These are phyloP conservation scores for Meandrina meandrites DNA, from an alignment of 92 coral and sea anemone species.

Conservation along the genomic window DNA sequence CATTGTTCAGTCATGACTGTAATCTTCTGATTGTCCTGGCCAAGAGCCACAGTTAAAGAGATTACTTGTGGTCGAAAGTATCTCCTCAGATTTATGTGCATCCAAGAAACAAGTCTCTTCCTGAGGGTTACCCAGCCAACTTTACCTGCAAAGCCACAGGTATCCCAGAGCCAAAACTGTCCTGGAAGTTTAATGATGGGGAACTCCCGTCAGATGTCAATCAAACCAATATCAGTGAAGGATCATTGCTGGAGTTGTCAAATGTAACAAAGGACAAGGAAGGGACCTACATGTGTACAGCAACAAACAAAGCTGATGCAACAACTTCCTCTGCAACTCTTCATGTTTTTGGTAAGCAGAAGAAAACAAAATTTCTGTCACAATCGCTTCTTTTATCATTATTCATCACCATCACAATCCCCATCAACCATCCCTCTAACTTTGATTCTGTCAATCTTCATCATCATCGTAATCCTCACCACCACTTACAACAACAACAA, in stretches of 20 bases:
- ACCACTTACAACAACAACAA: no score
- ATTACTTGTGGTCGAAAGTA: background rate
- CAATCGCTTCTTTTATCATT: no score
- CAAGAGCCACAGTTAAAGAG: background rate
- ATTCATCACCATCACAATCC: no score
- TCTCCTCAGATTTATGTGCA: background rate
- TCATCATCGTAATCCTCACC: no score
- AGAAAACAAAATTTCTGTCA: background rate
- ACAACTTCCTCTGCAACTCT: background rate
- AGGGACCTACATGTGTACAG: background rate
- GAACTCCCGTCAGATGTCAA: background rate
- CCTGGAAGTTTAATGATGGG: background rate
- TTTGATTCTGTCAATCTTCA: no score
- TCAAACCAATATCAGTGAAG: background rate
- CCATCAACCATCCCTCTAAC: no score
- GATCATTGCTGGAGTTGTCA: background rate
- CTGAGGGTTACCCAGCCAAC: constrained; percentile 1
- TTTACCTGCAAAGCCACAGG: constrained; percentile 9
- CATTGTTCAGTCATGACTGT: background rate
- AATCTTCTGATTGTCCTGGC: background rate
- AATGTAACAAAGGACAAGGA: background rate
- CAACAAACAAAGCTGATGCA: background rate
- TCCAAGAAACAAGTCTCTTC: constrained; percentile 6
- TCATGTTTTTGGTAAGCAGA: background rate
- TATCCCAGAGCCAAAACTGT: background rate